Evolutionary conservation across 2,888 invertebrate genomes (phyloP).

Genomic region (Mesorhabditis belari): DNA sequence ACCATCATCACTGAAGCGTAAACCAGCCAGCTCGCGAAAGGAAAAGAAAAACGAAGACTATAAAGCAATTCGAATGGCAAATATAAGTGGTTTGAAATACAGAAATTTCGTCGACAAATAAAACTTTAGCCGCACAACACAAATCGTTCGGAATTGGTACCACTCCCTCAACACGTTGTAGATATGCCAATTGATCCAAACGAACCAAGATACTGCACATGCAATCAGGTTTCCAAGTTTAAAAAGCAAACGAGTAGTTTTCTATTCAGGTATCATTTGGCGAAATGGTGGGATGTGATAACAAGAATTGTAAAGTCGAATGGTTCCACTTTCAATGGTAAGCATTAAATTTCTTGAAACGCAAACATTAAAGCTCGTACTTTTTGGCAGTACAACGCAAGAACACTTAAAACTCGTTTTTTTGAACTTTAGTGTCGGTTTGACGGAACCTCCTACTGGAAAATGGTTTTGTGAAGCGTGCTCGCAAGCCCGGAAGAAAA

Average conservation of each 20-base stretch:
- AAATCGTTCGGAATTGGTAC: too few species aligned
- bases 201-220: slow-evolving; percentile 90
- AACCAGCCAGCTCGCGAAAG: too few species aligned
- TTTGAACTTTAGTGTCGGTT: too few species aligned
- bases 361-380: background rate
- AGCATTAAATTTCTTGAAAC: background rate
- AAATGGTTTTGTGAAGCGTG: slow-evolving; percentile 58
- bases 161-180: slow-evolving; percentile 36
- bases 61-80: too few species aligned
- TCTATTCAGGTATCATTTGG: slow-evolving; percentile 71
- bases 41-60: too few species aligned
- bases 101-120: too few species aligned
- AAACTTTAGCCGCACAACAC: too few species aligned
- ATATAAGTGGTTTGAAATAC: too few species aligned
- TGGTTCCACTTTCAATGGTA: slow-evolving; percentile 59
- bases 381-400: background rate
- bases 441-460: slow-evolving; percentile 22
- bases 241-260: background rate
- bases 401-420: background rate
- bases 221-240: slow-evolving; percentile 68
- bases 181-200: slow-evolving; percentile 77
- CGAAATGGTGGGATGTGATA: slow-evolving; percentile 94
- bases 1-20: too few species aligned
- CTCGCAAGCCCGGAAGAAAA: slow-evolving; percentile 57
- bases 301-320: slow-evolving; percentile 63